Evolutionary conservation across 2,113 vertebrate genomes (phyloP).

Genomic region (Aix galericulata): DNA sequence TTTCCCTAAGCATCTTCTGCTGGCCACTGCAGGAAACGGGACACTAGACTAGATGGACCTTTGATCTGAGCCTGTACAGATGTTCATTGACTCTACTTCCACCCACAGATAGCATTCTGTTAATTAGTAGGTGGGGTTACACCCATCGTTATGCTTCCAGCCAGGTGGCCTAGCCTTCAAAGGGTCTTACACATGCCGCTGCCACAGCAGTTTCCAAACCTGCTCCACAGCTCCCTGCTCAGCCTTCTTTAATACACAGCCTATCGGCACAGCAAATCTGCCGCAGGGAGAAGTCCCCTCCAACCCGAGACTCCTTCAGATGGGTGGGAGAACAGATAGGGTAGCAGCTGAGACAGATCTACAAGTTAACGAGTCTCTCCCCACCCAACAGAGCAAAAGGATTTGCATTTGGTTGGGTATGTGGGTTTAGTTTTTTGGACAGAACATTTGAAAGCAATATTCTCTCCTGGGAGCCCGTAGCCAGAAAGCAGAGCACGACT

Average conservation of each 20-base stretch:
- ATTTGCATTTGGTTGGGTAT: not conserved
- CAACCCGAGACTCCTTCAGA: slow-evolving; percentile 42
- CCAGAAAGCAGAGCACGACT: accelerated
- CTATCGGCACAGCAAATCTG: slow-evolving; percentile 1
- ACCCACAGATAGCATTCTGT: not conserved
- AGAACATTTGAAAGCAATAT: not conserved
- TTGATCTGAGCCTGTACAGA: not conserved
- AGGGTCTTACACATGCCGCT: not conserved
- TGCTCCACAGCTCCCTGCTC: slow-evolving; percentile 41
- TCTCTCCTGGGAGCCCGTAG: not conserved
- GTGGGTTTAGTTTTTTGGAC: not conserved
- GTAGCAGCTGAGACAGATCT: not conserved
- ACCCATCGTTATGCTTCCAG: not conserved
- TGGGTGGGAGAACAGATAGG: not conserved
- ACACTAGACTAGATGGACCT: not conserved
- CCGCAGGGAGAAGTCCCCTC: not conserved
- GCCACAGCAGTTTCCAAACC: slow-evolving; percentile 49
- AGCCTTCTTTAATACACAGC: not conserved
- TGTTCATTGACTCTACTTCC: not conserved
- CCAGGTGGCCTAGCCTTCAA: slow-evolving; percentile 37
- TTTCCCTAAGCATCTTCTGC: not conserved
- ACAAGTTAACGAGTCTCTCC: not conserved
- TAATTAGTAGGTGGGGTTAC: slow-evolving; percentile 1
- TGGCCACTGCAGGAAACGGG: not conserved
- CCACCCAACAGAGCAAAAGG: not conserved